Base-by-base conservation (phyloP, 1,140 invertebrate species). In the Formica exsecta region DNA sequence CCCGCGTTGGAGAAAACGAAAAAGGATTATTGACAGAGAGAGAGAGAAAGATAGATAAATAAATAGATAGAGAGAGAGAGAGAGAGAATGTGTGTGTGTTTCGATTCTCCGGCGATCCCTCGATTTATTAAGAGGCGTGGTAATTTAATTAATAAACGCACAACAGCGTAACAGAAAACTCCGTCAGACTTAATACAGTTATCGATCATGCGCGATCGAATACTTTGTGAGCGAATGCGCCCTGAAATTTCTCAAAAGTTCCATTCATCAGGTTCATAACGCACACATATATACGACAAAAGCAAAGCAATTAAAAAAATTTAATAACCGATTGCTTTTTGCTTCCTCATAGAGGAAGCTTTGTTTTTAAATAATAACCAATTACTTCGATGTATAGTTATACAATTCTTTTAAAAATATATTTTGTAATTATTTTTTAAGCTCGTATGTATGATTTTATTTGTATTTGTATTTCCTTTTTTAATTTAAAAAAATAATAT, bases 121-220 rank as follows among this genome's bases (percentile, higher is more conserved):
- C 77, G 64, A 80, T 80, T 57, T 80, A 80, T 80, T 70, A 80
- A 80, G 36, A 80, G 77, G 77, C 77, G 65, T 80, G 65, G 48
- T 70, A 80, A 80, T 70, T 80, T 70, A 80, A 80, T 70, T 70
- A 80, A 80, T 70, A 80, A 80, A 59, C 77, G 64, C 22, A 80
- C 16, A 13, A 80, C 16, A 48, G 25, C 36, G 44, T 22, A 25
- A 44, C 32, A 22, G 51, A 80, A 80, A 80, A 70, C 44, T 6
- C 36, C 44, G 44, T 57, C 16, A 32, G 36, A 29, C 3, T 48
- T 80, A 80, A 70, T 80, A 70, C 48, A 80, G 48, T 80, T 80
- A 80, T 80, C 65, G 77, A 80, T 70, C 65, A 80, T 36, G 48
- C 9, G 22, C 65, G 38, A 80, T 80, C 36, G 77, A 80, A 80